Evolutionary conservation across 2,113 vertebrate genomes (phyloP), one percentile per base, ranked within the genome.

Genomic region (Larimichthys crocea): DNA sequence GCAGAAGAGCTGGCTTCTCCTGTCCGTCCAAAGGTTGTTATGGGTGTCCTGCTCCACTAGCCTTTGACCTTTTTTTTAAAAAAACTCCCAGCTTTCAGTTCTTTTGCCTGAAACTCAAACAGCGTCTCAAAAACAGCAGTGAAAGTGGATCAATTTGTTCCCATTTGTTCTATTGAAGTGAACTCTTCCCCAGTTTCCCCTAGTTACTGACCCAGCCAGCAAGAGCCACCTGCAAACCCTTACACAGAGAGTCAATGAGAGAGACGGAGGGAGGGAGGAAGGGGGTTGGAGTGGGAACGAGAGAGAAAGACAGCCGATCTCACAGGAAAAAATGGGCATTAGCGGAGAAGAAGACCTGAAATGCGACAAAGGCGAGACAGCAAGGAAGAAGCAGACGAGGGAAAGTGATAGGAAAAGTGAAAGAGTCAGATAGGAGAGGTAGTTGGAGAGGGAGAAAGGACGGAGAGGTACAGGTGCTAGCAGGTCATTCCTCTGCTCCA

Each of bases 161-260:
- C 85, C 87, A 91, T 91, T 92, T 89, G 89, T 91, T 88, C 90
- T 80, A 78, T 66, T 88, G 87, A 88, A 89, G 85, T 94, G 93
- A 94, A 93, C 92, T 94, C 92, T 94, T 92, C 91, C 92, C 93
- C 91, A 93, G 92, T 94, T 94, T 89, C 86, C 89, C 86, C 90
- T 89, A 86, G 90, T 92, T 92, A 90, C 87, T 92, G 91, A 92
- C 91, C 91, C 86, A 88, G 90, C 78, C 86, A 87, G 88, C 79
- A 52, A 90, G 68, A 87, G 87, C 91, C 93, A 94, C 92, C 93
- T 94, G 93, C 92, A 92, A 90, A 85, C 85, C 87, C 88, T 91
- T 87, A 82, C 68, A 86, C 72, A 88, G 77, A 80, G 70, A 88
- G 73, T 24, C 24, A 86, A 76, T 68, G 74, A 79, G 80, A 46